phyloP scores from a whole-genome alignment of 2,113 vertebrate genomes.

The Pterophyllum scalare region DNA sequence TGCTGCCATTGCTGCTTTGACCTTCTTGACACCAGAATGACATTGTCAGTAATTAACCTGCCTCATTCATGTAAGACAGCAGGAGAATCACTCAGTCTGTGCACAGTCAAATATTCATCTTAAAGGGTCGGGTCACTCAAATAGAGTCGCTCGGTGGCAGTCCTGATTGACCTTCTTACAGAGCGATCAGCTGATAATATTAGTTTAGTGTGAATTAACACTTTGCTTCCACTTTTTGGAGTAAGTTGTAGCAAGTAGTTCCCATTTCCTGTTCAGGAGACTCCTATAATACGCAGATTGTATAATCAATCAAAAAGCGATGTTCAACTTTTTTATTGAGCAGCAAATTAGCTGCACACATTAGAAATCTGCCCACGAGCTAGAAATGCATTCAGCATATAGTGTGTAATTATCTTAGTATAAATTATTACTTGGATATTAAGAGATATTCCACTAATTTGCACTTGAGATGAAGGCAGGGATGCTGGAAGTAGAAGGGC shows the following conservation, averaged over 20 bases:
- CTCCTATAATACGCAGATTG: not conserved
- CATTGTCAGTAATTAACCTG: slow-evolving; percentile 59
- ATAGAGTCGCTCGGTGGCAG: not conserved
- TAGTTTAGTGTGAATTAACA: not conserved
- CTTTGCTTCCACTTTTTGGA: no score
- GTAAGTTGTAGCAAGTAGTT: not conserved
- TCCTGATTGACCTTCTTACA: not conserved
- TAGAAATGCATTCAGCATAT: slow-evolving; percentile 4
- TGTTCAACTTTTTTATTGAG: not conserved
- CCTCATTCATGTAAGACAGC: slow-evolving; percentile 21
- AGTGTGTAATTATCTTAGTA: slow-evolving; percentile 6
- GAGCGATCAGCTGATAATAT: not conserved
- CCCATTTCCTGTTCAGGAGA: not conserved
- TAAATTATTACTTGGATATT: slow-evolving; percentile 3
- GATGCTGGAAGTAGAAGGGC: not conserved
- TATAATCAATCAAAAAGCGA: not conserved
- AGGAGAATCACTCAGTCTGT: slow-evolving; percentile 6
- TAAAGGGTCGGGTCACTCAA: slow-evolving; percentile 15
- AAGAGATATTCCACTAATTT: not conserved
- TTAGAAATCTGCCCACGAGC: not conserved
- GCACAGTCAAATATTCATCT: slow-evolving; percentile 9
- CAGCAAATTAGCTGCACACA: slow-evolving; percentile 4
- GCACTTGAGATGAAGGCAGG: not conserved
- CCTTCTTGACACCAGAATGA: slow-evolving; percentile 59
- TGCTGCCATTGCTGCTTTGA: slow-evolving; percentile 64